phyloP scores from a whole-genome alignment of 2,797 vertebrate species.

The Chrysocyon brachyurus region DNA sequence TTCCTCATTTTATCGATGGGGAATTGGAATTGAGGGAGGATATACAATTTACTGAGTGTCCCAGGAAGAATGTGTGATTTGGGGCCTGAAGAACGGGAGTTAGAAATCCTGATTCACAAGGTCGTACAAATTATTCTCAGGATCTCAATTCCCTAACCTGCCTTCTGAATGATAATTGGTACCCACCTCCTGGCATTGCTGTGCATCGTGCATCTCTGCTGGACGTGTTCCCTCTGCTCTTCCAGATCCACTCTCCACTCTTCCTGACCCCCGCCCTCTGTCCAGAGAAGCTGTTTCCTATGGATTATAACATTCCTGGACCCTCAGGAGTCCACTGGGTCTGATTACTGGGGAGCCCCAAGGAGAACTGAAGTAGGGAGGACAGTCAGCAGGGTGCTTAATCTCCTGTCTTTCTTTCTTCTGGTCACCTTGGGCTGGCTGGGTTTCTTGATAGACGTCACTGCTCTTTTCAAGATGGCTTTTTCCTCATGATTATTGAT shows the following conservation, averaged over 20 bases:
- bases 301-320: background rate
- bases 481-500: background rate
- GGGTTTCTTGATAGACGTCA: background rate
- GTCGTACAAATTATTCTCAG: background rate
- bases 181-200: fast-evolving
- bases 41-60: background rate
- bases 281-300: background rate
- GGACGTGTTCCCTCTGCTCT: background rate
- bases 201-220: background rate
- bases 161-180: fast-evolving
- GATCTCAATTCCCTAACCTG: background rate
- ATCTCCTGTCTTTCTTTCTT: background rate
- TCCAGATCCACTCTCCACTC: background rate
- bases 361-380: background rate
- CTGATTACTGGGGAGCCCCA: background rate
- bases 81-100: background rate
- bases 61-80: background rate
- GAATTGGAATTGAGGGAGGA: background rate
- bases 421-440: background rate
- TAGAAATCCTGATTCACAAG: background rate
- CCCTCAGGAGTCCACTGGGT: background rate
- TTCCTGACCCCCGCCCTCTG: background rate
- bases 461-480: background rate
- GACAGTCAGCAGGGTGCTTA: too few relatives aligned
- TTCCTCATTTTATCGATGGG: background rate